Base-by-base conservation (phyloP, 2,113 vertebrate species). In the Cottus gobio region DNA sequence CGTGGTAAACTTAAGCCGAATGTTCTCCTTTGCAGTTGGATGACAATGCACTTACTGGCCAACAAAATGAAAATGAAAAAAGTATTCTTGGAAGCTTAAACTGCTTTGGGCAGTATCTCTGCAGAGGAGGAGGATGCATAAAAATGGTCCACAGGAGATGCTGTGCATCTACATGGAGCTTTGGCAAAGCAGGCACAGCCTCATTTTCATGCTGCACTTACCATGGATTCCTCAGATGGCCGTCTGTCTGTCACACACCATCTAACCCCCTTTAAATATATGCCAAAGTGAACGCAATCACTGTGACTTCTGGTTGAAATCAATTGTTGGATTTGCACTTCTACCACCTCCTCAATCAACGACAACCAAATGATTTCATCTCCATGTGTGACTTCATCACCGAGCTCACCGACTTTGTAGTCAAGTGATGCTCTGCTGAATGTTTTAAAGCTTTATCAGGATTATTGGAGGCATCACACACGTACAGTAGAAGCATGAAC, bases 381-480 rank as follows among this genome's bases (percentile, higher is more conserved):
- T 82, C 48, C 60, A 60, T 71, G 31, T 68, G 68, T 83, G 84
- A 87, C 87, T 82, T 75, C 77, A 74, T 80, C 18, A 61, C 75
- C 80, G 30, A 67, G 39, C 57, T 72, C 24, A 42, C 48, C 63
- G 12, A 4, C 72, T 77, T 65, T 68, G 64, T 20, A 44, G 39
- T 79, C 68, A 83, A 86, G 50, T 80, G 82, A 89, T 79, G 76
- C 86, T 85, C 85, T 91, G 84, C 50, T 85, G 83, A 79, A 87
- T 84, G 75, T 82, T 87, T 89, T 87, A 85, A 28, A 57, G 48
- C 54, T 57, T 83, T 88, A 89, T 88, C 85, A 34, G 52, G 78
- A 34, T 64, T 71, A 83, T 69, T 83, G 81, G 52, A 76, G 75
- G 9, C 20, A 7, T 56, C 60, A n/a, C 28, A 22, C 66, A 58